Evolutionary conservation across 2,888 invertebrate species (phyloP).

Genomic region (Leptopilina drosophilae): DNA sequence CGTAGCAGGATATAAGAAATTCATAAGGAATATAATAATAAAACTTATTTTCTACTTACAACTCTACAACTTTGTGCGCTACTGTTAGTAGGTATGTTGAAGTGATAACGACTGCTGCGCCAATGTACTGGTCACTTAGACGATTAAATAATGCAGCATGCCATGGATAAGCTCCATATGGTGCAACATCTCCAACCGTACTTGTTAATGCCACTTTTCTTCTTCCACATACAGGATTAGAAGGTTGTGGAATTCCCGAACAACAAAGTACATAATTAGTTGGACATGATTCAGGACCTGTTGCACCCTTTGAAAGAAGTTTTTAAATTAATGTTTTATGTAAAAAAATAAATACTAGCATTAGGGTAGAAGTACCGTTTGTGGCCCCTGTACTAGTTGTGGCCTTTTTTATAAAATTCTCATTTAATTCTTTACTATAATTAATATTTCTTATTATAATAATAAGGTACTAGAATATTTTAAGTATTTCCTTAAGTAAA

Average conservation of each 20-base stretch:
- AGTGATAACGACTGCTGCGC: conserved; percentile 74
- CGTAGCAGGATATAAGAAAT: too few relatives aligned
- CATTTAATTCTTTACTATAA: too few relatives aligned
- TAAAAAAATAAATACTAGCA: too few relatives aligned
- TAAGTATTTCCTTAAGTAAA: too few relatives aligned
- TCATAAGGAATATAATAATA: background rate
- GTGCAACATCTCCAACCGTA: conserved; percentile 61
- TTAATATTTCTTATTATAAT: too few relatives aligned
- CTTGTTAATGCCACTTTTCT: background rate
- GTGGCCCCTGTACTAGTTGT: too few relatives aligned
- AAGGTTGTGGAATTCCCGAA: background rate
- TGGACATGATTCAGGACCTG: background rate
- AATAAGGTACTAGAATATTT: too few relatives aligned
- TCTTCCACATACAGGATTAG: background rate
- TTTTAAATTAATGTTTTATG: too few relatives aligned
- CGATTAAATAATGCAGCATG: conserved; percentile 65
- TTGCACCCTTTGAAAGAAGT: background rate
- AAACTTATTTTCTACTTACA: conserved; percentile 62
- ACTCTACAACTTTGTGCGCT: conserved; percentile 77
- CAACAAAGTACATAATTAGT: background rate
- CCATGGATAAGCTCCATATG: conserved; percentile 71
- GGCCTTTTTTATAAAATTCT: too few relatives aligned
- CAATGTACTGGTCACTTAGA: conserved; percentile 59
- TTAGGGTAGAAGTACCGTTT: too few relatives aligned
- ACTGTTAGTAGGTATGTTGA: conserved; percentile 77